A percentile compares a stretch with the other conserved stretches of the same genome.
phyloP scores from a whole-genome alignment of 2,797 vertebrate genomes.

The Holocentrus rufus region DNA sequence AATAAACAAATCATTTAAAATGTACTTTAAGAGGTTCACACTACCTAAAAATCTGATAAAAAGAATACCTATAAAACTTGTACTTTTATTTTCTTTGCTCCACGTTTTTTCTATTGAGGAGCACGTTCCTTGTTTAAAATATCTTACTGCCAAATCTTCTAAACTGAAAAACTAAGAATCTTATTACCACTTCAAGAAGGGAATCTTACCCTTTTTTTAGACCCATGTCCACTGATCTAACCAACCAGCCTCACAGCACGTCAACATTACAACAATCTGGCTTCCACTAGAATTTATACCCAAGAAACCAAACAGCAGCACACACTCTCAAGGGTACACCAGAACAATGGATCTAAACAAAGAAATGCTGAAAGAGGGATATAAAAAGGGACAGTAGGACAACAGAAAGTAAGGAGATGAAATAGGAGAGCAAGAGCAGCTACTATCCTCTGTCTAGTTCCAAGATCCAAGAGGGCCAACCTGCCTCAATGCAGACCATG shows the following conservation, averaged over 20 bases:
- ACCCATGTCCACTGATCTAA: too few species aligned
- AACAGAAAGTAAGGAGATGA: not conserved
- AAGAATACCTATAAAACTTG: not conserved
- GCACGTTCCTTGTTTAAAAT: not conserved
- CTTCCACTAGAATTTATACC: not conserved
- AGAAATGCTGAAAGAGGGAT: too few species aligned
- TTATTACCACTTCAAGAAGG: not conserved
- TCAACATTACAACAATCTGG: not conserved
- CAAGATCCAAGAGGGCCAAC: conserved; percentile 21
- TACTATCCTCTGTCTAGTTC: conserved; percentile 49
- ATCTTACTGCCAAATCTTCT: not conserved
- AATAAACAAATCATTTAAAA: too few species aligned
- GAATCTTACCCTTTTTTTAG: not conserved
- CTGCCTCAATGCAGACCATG: conserved; percentile 44
- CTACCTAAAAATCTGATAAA: not conserved
- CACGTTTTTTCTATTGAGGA: not conserved
- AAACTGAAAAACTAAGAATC: not conserved
- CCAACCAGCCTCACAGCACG: not conserved
- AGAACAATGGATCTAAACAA: too few species aligned
- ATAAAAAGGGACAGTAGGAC: fast-evolving
- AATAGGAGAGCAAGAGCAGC: not conserved
- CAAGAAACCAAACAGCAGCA: not conserved
- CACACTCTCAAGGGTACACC: too few species aligned
- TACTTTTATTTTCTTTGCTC: not conserved
- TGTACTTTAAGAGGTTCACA: too few species aligned